phyloP scores from a whole-genome alignment of 2,797 vertebrate genomes.

The Jordanella pulchra region DNA sequence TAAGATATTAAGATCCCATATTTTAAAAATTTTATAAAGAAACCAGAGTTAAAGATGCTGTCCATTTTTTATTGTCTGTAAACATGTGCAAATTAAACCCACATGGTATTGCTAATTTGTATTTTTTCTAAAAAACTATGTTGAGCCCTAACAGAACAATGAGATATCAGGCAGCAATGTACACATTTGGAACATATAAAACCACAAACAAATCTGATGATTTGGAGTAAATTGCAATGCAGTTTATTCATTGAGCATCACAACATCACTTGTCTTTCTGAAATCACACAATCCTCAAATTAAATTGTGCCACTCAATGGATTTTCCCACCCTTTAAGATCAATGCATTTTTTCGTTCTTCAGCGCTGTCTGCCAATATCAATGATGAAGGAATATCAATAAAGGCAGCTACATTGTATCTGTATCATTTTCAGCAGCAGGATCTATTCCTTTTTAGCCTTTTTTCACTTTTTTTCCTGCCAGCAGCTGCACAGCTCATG shows the following conservation, averaged over 20 bases:
- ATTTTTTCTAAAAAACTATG: not conserved
- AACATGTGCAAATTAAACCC: too few species aligned
- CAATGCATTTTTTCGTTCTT: constrained; percentile 78
- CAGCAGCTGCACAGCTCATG: constrained; percentile 76
- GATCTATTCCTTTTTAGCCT: constrained; percentile 74
- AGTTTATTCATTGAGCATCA: constrained; percentile 52
- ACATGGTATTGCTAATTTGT: not conserved
- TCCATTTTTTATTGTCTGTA: not conserved
- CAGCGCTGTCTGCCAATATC: constrained; percentile 77
- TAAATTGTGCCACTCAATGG: constrained; percentile 72
- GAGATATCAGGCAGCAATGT: constrained; percentile 43
- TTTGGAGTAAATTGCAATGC: constrained; percentile 36
- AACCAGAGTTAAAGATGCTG: not conserved
- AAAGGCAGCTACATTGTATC: constrained; percentile 78
- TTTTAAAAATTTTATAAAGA: too few species aligned
- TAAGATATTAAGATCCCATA: too few species aligned
- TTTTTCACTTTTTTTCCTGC: constrained; percentile 64
- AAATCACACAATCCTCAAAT: constrained; percentile 68
- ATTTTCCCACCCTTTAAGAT: constrained; percentile 63
- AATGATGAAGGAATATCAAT: constrained; percentile 80
- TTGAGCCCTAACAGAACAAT: constrained; percentile 17
- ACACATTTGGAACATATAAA: constrained; percentile 48
- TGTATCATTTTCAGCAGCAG: constrained; percentile 74
- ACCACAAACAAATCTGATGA: constrained; percentile 35
- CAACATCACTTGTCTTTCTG: constrained; percentile 52